phyloP scores from a whole-genome alignment of 2,888 invertebrate genomes.

The Drosophila neonasuta region DNA sequence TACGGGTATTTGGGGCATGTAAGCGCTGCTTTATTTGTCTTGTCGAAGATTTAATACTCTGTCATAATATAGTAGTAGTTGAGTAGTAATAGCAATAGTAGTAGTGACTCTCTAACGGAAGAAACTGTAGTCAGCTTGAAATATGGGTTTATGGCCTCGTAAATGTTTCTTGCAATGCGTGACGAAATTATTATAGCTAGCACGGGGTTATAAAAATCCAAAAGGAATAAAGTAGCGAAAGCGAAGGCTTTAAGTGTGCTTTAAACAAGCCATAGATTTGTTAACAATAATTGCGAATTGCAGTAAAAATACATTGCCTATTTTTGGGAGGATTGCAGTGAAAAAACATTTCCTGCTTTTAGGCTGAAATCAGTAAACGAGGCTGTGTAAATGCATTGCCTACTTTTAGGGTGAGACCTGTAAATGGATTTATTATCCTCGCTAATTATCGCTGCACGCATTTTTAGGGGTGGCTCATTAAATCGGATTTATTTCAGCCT shows the following conservation, averaged over 20 bases:
- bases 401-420: not conserved
- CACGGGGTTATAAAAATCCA: not conserved
- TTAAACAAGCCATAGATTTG: slow-evolving; percentile 20
- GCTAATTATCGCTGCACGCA: slow-evolving; percentile 4
- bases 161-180: slow-evolving; percentile 21
- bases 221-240: not conserved
- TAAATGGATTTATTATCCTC: slow-evolving; percentile 5
- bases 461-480: not conserved
- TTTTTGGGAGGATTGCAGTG: not conserved
- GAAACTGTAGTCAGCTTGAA: slow-evolving; percentile 9
- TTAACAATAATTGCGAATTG: slow-evolving; percentile 11
- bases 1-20: slow-evolving; percentile 35
- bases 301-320: not conserved
- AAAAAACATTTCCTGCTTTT: not conserved
- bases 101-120: not conserved
- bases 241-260: not conserved
- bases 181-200: slow-evolving; percentile 17
- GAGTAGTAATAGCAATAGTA: not conserved
- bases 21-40: slow-evolving; percentile 3
- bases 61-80: slow-evolving; percentile 4
- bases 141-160: slow-evolving; percentile 20
- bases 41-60: slow-evolving; percentile 31
- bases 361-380: not conserved
- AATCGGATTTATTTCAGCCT: slow-evolving; percentile 6
- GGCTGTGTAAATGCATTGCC: not conserved